These are phyloP conservation scores for Hylaeus anthracinus DNA, from an alignment of 1,140 invertebrate genomes.

Conservation along the genomic window DNA sequence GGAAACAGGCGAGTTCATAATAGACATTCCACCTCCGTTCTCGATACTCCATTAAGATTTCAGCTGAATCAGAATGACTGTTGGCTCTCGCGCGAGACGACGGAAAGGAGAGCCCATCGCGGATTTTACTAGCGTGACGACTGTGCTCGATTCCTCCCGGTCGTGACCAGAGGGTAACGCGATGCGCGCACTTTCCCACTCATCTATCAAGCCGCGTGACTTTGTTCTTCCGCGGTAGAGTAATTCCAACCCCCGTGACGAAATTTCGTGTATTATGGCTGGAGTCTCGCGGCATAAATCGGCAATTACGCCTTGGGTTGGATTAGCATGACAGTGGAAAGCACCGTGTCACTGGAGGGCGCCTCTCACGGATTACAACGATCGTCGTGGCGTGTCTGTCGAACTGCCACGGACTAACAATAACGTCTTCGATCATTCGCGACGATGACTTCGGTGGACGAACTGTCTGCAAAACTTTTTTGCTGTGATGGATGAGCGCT, in stretches of 20 bases:
- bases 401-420: constrained; percentile 42
- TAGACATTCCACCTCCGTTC: constrained; percentile 39
- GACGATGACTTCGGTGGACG: neutral
- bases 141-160: neutral
- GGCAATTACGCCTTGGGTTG: constrained; percentile 52
- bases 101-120: constrained; percentile 1
- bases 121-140: constrained; percentile 53
- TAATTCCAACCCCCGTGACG: constrained; percentile 44
- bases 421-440: constrained; percentile 44
- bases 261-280: constrained; percentile 53
- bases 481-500: neutral
- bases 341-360: constrained; percentile 47
- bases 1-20: constrained; percentile 36
- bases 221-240: constrained; percentile 48
- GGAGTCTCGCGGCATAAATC: constrained; percentile 53
- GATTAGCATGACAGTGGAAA: constrained; percentile 65
- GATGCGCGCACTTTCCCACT: neutral
- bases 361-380: constrained; percentile 36
- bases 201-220: constrained; percentile 53
- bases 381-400: constrained; percentile 22
- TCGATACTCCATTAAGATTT: constrained; percentile 65
- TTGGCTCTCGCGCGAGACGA: neutral
- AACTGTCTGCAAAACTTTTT: neutral
- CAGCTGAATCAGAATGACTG: constrained; percentile 63
- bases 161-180: constrained; percentile 31